These are phyloP conservation scores for Reticulitermes lucifugus DNA, from an alignment of 2,888 invertebrate genomes.

Conservation along the genomic window DNA sequence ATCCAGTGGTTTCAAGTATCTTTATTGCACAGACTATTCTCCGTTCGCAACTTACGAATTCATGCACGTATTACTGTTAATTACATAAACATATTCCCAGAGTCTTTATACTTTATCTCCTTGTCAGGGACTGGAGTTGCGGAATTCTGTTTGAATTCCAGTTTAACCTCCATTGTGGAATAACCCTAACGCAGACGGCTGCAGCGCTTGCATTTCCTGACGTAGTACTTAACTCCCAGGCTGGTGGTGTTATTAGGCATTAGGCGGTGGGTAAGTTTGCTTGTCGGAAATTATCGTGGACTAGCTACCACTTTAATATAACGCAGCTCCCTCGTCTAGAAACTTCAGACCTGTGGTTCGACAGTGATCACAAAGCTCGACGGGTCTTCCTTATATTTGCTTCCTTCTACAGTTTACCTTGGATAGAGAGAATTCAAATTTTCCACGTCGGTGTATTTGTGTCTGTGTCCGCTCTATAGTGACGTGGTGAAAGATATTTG, in stretches of 20 bases:
- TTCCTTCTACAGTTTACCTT: neutral
- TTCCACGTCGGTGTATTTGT: neutral
- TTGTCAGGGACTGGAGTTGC: neutral
- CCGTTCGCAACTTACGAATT: neutral
- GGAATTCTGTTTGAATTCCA: conserved; percentile 1
- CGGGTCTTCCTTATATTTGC: neutral
- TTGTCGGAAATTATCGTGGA: conserved; percentile 13
- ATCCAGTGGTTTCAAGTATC: no score
- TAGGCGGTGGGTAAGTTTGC: conserved; percentile 2
- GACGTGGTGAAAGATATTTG: neutral
- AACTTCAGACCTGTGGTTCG: neutral
- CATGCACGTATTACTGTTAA: neutral
- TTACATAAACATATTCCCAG: neutral
- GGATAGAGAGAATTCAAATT: neutral
- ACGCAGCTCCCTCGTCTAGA: neutral
- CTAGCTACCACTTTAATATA: neutral
- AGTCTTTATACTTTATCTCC: neutral
- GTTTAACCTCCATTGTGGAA: neutral
- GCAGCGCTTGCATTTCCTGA: neutral
- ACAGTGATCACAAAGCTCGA: neutral
- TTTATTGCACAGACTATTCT: neutral
- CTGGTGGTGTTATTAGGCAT: conserved; percentile 9
- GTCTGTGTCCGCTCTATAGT: neutral
- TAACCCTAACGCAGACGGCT: neutral
- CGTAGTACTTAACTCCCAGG: neutral